Percentiles rank a stretch among this genome's conserved stretches.
Conservation (phyloP, 2,888 invertebrate species). For the Muschampia plurimacula region DNA sequence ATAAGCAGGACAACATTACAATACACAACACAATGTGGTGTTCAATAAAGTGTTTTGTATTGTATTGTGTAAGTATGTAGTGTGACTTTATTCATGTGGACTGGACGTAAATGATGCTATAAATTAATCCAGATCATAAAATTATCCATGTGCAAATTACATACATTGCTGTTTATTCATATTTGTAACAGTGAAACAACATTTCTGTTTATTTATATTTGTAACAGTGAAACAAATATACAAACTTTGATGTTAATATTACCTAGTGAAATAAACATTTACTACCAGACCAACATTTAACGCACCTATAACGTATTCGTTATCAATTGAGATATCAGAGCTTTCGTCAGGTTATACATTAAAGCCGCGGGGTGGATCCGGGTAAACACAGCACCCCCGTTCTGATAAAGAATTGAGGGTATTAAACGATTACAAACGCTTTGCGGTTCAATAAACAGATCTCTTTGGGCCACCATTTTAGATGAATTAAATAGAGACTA, state of each 20-base stretch:
- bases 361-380: conserved; percentile 64
- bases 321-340: conserved; percentile 65
- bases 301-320: conserved; percentile 19
- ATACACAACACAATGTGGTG: too few relatives aligned
- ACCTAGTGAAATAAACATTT: neutral
- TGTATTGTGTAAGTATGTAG: too few relatives aligned
- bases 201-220: too few relatives aligned
- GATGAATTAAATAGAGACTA: conserved; percentile 66
- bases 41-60: too few relatives aligned
- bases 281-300: neutral
- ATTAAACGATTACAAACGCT: conserved; percentile 86
- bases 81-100: too few relatives aligned
- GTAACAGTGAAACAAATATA: too few relatives aligned
- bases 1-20: too few relatives aligned
- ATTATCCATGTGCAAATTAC: too few relatives aligned
- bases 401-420: conserved; percentile 82
- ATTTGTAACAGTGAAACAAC: too few relatives aligned
- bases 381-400: conserved; percentile 63
- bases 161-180: too few relatives aligned
- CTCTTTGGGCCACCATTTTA: conserved; percentile 69
- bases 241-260: neutral
- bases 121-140: too few relatives aligned
- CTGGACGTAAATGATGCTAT: too few relatives aligned
- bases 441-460: conserved; percentile 84
- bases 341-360: conserved; percentile 79